Evolutionary conservation across 2,113 vertebrate genomes (phyloP).

Genomic region (Indri indri): DNA sequence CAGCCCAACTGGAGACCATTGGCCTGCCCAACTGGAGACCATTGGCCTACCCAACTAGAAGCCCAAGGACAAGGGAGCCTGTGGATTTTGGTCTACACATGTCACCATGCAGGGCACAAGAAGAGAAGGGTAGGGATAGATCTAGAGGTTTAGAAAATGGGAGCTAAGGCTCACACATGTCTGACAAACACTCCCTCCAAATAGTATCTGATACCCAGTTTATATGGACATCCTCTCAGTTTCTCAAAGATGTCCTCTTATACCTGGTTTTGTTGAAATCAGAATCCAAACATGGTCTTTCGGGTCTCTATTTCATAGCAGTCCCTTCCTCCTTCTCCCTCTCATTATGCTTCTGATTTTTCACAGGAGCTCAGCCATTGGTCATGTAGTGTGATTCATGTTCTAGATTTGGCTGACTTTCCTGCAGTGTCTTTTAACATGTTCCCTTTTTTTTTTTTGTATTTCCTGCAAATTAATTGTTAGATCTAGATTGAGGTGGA

Average conservation of each 20-base stretch:
- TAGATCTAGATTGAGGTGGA: neutral
- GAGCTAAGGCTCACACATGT: neutral
- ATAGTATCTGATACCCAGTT: neutral
- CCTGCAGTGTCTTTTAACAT: neutral
- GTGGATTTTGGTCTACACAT: neutral
- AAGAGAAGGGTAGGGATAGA: neutral
- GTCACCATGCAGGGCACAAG: no score
- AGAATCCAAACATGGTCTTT: neutral
- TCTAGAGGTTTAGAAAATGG: neutral
- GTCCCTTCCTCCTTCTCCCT: neutral
- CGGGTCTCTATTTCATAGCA: neutral
- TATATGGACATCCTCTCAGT: neutral
- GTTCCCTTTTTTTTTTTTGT: neutral
- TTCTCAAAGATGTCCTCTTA: neutral
- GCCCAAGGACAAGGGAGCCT: neutral
- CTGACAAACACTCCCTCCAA: neutral
- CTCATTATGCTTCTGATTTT: neutral
- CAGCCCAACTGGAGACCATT: no score
- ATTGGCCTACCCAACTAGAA: neutral
- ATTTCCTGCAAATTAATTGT: neutral
- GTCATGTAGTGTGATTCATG: neutral
- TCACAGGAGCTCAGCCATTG: neutral
- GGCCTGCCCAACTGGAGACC: neutral
- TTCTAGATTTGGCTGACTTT: neutral
- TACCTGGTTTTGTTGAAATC: neutral